Evolutionary conservation across 2,888 invertebrate genomes (phyloP), one percentile per base, ranked within the genome.

Genomic region (Eulithis prunata): DNA sequence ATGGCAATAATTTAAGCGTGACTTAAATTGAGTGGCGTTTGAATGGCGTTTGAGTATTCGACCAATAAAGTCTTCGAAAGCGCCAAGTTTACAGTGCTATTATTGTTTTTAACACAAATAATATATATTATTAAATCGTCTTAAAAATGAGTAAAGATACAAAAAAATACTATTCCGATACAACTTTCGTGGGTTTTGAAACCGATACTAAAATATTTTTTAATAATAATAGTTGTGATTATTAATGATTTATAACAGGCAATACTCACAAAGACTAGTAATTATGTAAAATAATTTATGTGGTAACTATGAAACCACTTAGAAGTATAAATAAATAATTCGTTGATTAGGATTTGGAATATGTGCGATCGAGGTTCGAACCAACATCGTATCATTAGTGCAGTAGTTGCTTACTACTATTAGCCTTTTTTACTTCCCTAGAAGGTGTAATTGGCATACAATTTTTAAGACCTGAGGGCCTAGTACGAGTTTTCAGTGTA

Each of bases 211-310:
- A 41, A 41, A 10, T 8, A 41, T 41, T 41, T 8, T 8, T 10
- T 10, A 8, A 41, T 10, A 41, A 41, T 41, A 41, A 10, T 41
- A 41, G 10, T 10, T 41, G 10, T 10, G 10, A 41, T 41, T 41
- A 32, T 41, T 14, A 47, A 47, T 49, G 46, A 52, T 57, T 52
- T 14, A 46, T n/a, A 53, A 47, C n/a, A 45, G n/a, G 45, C 52
- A 53, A 63, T 63, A 67, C 58, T 61, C 58, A 63, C 43, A 58
- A 51, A 49, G 59, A 67, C 63, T 67, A 67, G 67, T 49, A 51
- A 43, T 58, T 57, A 61, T n/a, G 7, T 52, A 56, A n/a, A 59
- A 47, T 52, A 52, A 56, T 49, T 62, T 36, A 60, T 46, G 60
- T 61, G 65, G 61, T 64, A 49, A 64, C 64, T 55, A 55, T 21